Evolutionary conservation across 2,797 vertebrate species (phyloP), one percentile per base, ranked within the genome.

Genomic region (Tenualosa ilisha): DNA sequence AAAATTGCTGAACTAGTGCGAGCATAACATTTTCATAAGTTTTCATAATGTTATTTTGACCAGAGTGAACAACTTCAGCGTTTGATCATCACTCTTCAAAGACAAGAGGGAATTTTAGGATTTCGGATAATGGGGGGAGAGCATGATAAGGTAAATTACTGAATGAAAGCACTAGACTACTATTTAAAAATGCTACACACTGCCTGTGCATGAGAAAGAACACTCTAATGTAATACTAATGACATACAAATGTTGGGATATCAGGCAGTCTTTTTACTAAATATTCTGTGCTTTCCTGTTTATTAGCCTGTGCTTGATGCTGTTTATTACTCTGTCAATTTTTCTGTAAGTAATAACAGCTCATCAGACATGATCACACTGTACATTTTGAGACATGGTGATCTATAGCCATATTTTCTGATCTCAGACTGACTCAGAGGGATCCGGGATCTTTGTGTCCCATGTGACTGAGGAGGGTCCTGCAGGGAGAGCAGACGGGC

Each of bases 71-170:
- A 91, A 59, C 65, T 85, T 72, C 94, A 93, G 61, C 88, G 89
- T 4, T 82, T 96, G 85, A 93, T 82, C 0, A 86, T 95, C 85
- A 90, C 93, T 84, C 86, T 95, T 22, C 91, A 93, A 82, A 88
- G 94, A 90, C 91, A 94, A 92, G 94, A 94, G 40, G 92, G 94
- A 87, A 91, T 93, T 4, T 90, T 95, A 91, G 95, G 94, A 87
- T 94, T 95, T 92, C 95, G 95, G 86, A 95, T 95, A 86, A 86
- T 93, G 87, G 94, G 94, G 88, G 94, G 94, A 86, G 91, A 87
- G 84, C 89, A 87, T 82, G 91, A 84, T 87, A 92, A 94, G 94
- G 95, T 96, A 95, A 86, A 82, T 54, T 43, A 65, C 40, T 7
- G 26, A 31, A 17, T 12, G 11, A 5, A 51, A 8, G 8, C 12